Percentiles rank a stretch among this genome's conserved stretches.
Conservation (phyloP, 2,797 vertebrate genomes). For the Notolepis coatsorum region DNA sequence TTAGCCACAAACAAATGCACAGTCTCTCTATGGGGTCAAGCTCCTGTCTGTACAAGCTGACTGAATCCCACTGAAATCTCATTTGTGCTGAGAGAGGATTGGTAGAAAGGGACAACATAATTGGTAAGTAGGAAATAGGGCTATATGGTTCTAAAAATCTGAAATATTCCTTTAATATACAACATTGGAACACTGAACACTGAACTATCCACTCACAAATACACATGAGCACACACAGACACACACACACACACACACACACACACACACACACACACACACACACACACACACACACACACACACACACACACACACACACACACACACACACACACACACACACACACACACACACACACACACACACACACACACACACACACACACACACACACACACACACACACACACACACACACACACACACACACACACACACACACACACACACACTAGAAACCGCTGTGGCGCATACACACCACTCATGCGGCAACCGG, state of each 20-base stretch:
- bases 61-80: no score
- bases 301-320: neutral
- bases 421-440: neutral
- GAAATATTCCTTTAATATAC: no score
- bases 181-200: constrained; percentile 38
- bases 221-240: no score
- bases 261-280: neutral
- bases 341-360: neutral
- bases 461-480: no score
- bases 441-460: constrained; percentile 8
- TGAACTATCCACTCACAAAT: neutral
- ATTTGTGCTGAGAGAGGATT: no score
- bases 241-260: neutral
- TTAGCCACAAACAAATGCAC: neutral
- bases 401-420: neutral
- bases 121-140: no score
- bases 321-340: neutral
- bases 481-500: no score
- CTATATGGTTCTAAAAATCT: no score
- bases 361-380: neutral
- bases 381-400: no score
- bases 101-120: no score
- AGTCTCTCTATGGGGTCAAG: no score
- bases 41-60: no score
- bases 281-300: constrained; percentile 15